Evolutionary conservation across 2,113 vertebrate genomes (phyloP), one percentile per base, ranked within the genome.

Genomic region (Agapornis roseicollis): DNA sequence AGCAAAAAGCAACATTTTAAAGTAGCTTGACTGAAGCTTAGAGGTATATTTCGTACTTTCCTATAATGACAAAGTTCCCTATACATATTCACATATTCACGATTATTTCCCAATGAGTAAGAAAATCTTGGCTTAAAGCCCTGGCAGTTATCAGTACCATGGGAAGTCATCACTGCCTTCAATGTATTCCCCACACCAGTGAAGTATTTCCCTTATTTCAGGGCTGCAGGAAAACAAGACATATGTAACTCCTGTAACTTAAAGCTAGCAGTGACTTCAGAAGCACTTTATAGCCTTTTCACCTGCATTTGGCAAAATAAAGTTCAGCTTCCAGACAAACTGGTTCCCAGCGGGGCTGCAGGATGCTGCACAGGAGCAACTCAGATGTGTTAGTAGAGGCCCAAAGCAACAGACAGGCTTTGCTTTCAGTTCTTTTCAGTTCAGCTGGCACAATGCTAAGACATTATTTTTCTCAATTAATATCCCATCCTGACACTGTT

Each of bases 401-500:
- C 74, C 27, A 16, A 91, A 92, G 80, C 33, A 81, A 93, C 91
- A 90, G 81, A 80, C 44, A 70, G 69, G 69, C 72, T 94, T 96
- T 72, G 31, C 65, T 85, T 89, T 89, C 84, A 88, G 66, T 81
- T 58, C 80, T 88, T 83, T 90, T 91, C 96, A 97, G 97, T 96
- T 97, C 97, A 95, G 94, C 91, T 93, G 96, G 96, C 89, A 96
- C 96, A 95, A 90, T 23, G 63, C 94, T 96, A 96, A 97, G 97
- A 97, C 85, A 97, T 94, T 97, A 97, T 97, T 97, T 98, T 98
- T 97, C 96, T 96, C 97, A 90, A 95, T 93, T 97, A 97, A 97
- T 98, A 96, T 95, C 97, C 96, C 97, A 93, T 97, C 89, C 90
- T 96, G 94, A 94, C 93, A 91, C 95, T 96, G 81, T 96, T 96